Base-by-base conservation (phyloP, 2,113 vertebrate species). In the Oenanthe oenanthe region DNA sequence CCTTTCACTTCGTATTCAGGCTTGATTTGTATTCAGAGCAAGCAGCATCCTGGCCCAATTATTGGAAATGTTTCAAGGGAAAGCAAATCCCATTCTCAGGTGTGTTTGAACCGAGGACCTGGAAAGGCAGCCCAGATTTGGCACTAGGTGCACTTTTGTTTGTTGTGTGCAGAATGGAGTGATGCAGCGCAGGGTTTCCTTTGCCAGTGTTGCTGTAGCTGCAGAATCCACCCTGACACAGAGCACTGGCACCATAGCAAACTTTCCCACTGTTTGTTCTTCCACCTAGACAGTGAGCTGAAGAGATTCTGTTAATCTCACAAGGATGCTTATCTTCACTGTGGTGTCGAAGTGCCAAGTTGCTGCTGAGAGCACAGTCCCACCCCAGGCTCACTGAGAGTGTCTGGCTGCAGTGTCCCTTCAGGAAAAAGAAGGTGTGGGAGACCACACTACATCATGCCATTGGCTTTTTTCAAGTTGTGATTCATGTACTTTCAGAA, bases 161-260 rank as follows among this genome's bases (percentile, higher is more conserved):
- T 47, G 6, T 4, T 66, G 3, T 42, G 26, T 54, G 75, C 75
- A 58, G 50, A 91, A 82, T 20, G 15, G 81, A 67, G 28, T 61
- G 2, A 63, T 36, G 12, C 17, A n/a, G 4, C 57, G 0, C 3
- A 0, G 12, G 6, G 7, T 0, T 4, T 25, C 48, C 62, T 40
- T 80, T 60, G 28, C 42, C 22, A 1, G 8, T 34, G 5, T 14
- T 61, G 20, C 10, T 57, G 31, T 6, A 72, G 22, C 29, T 60
- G 18, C 54, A 43, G 9, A 29, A 84, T 25, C 43, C 31, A 10
- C 0, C 0, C 21, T 54, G 70, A 38, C 9, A 47, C 17, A 53
- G 58, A 36, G 5, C 13, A 68, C 25, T 73, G 17, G 11, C 8
- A 12, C 12, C 12, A 17, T 9, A 76, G 20, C 5, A 76, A 65